Evolutionary conservation across 2,888 invertebrate species (phyloP).

Genomic region (Zelleria hepariella): DNA sequence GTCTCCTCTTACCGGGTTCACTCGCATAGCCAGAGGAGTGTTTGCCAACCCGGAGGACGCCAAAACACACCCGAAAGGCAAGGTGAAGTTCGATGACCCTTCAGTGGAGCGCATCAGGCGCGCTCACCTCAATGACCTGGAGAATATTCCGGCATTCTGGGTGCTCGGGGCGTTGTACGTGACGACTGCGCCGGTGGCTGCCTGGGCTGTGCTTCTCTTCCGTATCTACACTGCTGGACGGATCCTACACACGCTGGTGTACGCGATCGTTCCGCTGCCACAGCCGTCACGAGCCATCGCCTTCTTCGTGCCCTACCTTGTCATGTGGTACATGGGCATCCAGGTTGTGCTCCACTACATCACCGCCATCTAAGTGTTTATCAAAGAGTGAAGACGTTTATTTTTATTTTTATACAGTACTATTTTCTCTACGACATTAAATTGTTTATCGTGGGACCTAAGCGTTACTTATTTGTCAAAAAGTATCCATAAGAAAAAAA

Average conservation of each 20-base stretch:
- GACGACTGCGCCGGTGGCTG: constrained; percentile 65
- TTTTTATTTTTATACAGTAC: background rate
- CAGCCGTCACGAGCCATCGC: constrained; percentile 65
- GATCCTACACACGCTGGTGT: constrained; percentile 75
- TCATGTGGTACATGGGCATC: constrained; percentile 46
- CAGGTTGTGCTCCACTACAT: constrained; percentile 37
- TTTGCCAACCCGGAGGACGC: constrained; percentile 15
- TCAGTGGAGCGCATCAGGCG: constrained; percentile 50
- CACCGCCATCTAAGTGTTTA: constrained; percentile 10
- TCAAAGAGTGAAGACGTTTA: background rate
- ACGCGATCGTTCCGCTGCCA: constrained; percentile 73
- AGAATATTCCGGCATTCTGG: constrained; percentile 79
- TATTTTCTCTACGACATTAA: background rate
- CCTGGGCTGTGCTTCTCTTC: constrained; percentile 47
- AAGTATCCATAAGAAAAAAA: too few species aligned
- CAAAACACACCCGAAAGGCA: constrained; percentile 23
- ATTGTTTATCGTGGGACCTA: background rate
- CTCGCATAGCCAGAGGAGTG: constrained; percentile 6
- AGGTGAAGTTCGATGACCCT: constrained; percentile 47
- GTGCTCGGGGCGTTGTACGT: constrained; percentile 73
- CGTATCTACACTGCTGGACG: constrained; percentile 69
- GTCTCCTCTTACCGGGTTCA: constrained; percentile 1
- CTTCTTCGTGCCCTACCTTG: constrained; percentile 31
- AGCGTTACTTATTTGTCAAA: too few species aligned
- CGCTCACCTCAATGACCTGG: constrained; percentile 80